Base-by-base conservation (phyloP, 2,113 vertebrate species). In the Lamprologus lemairii region DNA sequence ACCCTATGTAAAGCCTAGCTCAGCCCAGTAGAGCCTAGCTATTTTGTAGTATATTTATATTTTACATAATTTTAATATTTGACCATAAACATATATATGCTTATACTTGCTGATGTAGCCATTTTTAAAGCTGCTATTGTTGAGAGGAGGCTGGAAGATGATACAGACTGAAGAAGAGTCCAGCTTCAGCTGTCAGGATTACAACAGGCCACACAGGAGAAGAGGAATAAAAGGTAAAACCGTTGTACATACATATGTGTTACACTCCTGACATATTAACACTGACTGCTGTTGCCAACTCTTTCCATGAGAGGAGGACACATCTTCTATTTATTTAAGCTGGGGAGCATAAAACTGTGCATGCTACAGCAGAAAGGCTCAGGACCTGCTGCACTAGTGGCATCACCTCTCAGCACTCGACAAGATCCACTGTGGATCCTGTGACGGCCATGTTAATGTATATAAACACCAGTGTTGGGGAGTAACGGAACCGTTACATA, bases 301-400 rank as follows among this genome's bases (percentile, higher is more conserved):
- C 40, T 80, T 84, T 87, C 21, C n/a, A 4, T 80, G 60, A 60
- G 45, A 63, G 37, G 28, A 86, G 79, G 78, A 84, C 80, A 89
- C 85, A 87, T 49, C 58, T 91, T 90, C 57, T 80, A 87, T 84
- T 89, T 71, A 90, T 88, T 87, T 75, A 87, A 89, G 45, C 33
- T 33, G 37, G 57, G 68, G 54, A 81, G 53, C 53, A 71, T 55
- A 60, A 47, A 75, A 53, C 83, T 71, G 63, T 84, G 75, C 82
- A 31, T 65, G 80, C 82, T n/a, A 60, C 11, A 78, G 80, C 26
- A 65, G 63, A 42, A 89, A 26, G 26, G 26, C 26, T 26, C 26
- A 89, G 65, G 79, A 88, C 81, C 28, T 65, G 58, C 63, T 88
- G 68, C 53, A 57, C 68, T 47, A 40, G 31, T 21, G 53, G 68